Evolutionary conservation across 2,888 invertebrate genomes (phyloP), one percentile per base, ranked within the genome.

Genomic region (Zygaena filipendulae): DNA sequence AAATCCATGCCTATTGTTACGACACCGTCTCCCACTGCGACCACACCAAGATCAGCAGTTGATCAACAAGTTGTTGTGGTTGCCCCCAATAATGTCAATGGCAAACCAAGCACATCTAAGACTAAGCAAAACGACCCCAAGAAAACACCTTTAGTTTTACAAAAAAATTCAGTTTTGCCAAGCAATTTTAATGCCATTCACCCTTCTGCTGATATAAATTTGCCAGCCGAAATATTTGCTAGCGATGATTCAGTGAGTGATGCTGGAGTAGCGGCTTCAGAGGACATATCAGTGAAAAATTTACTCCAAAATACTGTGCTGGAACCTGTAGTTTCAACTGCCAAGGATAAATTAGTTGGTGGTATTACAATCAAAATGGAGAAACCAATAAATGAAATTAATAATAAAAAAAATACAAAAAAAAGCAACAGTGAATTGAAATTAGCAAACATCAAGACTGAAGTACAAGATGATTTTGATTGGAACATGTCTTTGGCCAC

Each of bases 161-260:
- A n/a, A n/a, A 72, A 58, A 40, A 50, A 41, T 13, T 37, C 63
- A 18, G 40, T 55, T 14, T 49, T 58, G 27, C 45, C 59, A 4
- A 60, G 51, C 30, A 63, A 57, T 43, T 79, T 57, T 30, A 66
- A 70, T 36, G 33, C 49, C 10, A 47, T 75, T 35, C 68, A 69
- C 23, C 70, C 70, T 27, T 47, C 75, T 16, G 64, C 71, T 29
- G 79, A 79, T 39, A 56, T 74, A 35, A 75, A 59, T 43, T 53
- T 81, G 12, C 81, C 81, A 4, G 75, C 72, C 29, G 74, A 81
- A 36, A 81, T 81, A 48, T 81, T 81, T 51, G 81, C 80, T 24
- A 77, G 74, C 42, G 80, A 80, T 40, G 81, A 81, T 38, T 77
- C 79, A 7, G 57, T 60, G 0, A 71, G 75, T 38, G 79, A 79